Evolutionary conservation across 2,888 invertebrate species (phyloP), one percentile per base, ranked within the genome.

Genomic region (Stegana nigrithorax): DNA sequence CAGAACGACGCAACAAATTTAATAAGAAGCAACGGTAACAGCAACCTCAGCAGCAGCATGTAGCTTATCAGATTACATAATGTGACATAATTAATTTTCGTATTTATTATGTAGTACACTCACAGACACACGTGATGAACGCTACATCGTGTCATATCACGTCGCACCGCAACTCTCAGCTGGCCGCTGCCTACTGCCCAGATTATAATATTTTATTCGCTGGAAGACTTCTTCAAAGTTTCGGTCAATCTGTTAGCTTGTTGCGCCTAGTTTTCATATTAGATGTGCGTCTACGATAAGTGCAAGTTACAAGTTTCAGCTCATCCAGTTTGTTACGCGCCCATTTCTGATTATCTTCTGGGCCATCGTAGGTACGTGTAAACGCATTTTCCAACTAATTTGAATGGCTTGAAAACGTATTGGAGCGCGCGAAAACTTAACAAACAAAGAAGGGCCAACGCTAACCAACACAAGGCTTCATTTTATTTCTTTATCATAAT

Each of bases 61-160:
- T n/a, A n/a, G 71, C 77, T 82, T 81, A 83, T 83, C 83, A 80
- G 78, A 79, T 83, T 83, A 83, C 83, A 80, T 83, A 83, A 84
- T 83, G 78, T 83, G 83, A 81, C 82, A 84, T 83, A 83, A 84
- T 84, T 83, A 83, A 82, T 84, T 84, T 76, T 36, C 36, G 14
- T 61, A 53, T 19, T 50, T 56, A 42, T 59, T 39, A 23, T 63
- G 14, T 39, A 6, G 5, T 39, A 17, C 10, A n/a, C n/a, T n/a
- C n/a, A n/a, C n/a, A n/a, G n/a, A n/a, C n/a, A n/a, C n/a, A n/a
- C n/a, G n/a, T n/a, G n/a, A n/a, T n/a, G n/a, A n/a, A n/a, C n/a
- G n/a, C n/a, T n/a, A n/a, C n/a, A n/a, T n/a, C n/a, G n/a, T n/a
- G n/a, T n/a, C n/a, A n/a, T n/a, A n/a, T n/a, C n/a, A n/a, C n/a